A percentile compares a stretch with the other conserved stretches of the same genome.
Evolutionary conservation across 2,113 vertebrate species (phyloP).

Genomic region (Gymnobelideus leadbeateri): DNA sequence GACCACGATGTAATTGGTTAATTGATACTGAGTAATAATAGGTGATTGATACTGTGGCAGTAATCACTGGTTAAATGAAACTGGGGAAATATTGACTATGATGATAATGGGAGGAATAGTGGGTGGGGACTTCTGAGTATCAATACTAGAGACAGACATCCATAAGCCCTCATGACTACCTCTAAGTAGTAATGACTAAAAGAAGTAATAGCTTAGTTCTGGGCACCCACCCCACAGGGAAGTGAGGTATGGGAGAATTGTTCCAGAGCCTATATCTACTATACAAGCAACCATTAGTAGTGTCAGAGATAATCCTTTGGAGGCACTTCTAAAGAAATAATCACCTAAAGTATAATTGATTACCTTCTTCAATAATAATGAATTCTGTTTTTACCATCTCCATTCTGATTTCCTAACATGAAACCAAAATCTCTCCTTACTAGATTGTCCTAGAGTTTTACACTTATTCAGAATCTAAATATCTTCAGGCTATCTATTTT

Average conservation of each 20-base stretch:
- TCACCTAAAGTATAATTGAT: background rate
- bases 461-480: background rate
- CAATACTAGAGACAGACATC: background rate
- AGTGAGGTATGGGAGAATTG: background rate
- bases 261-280: background rate
- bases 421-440: conserved; percentile 39
- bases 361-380: conserved; percentile 3
- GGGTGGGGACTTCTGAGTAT: background rate
- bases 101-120: background rate
- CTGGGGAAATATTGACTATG: background rate
- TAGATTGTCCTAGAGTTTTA: conserved; percentile 27
- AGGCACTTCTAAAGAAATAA: conserved; percentile 40
- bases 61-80: background rate
- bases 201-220: background rate
- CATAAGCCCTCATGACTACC: background rate
- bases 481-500: background rate
- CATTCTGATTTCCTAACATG: conserved; percentile 43
- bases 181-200: background rate
- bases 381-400: conserved; percentile 37
- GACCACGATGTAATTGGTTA: background rate
- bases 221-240: background rate
- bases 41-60: background rate
- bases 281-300: background rate
- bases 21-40: background rate
- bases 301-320: conserved; percentile 31